A percentile compares a stretch with the other conserved stretches of the same genome.
Conservation (phyloP, 2,888 invertebrate species). For the Ferdinandea cuprea region DNA sequence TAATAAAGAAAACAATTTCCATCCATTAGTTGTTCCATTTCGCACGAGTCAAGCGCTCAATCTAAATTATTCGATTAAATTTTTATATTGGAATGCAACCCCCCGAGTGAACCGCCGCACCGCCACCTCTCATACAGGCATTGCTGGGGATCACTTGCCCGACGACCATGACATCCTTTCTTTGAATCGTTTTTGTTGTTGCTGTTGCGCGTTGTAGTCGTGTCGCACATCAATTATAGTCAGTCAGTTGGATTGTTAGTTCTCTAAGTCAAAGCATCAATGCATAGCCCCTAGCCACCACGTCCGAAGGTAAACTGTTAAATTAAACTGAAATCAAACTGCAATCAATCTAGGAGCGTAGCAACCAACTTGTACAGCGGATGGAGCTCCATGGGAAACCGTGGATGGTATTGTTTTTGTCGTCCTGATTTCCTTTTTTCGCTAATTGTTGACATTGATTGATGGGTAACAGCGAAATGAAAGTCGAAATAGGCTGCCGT, state of each 20-base stretch:
- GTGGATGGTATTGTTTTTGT: constrained; percentile 22
- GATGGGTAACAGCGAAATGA: constrained; percentile 26
- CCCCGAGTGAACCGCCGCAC: no score
- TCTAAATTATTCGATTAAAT: constrained; percentile 54
- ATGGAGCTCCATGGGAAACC: constrained; percentile 27
- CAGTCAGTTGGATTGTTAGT: constrained; percentile 69
- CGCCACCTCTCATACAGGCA: neutral
- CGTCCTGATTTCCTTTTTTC: constrained; percentile 13
- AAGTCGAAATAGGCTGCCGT: constrained; percentile 12
- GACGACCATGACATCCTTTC: neutral
- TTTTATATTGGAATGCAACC: constrained; percentile 56
- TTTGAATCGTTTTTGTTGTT: constrained; percentile 12
- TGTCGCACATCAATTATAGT: constrained; percentile 68
- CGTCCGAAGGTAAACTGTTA: constrained; percentile 64
- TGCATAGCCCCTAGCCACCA: constrained; percentile 48
- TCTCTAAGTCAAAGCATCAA: constrained; percentile 66
- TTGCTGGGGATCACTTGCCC: neutral
- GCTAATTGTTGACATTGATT: constrained; percentile 64
- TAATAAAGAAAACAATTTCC: constrained; percentile 22
- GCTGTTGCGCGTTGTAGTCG: constrained; percentile 20
- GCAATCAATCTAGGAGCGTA: constrained; percentile 58
- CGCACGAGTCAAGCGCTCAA: constrained; percentile 35
- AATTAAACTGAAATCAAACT: constrained; percentile 70
- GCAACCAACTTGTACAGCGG: no score
- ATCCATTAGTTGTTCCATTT: constrained; percentile 45